Conservation (phyloP, 2,113 vertebrate genomes). For the Ornithorhynchus anatinus region DNA sequence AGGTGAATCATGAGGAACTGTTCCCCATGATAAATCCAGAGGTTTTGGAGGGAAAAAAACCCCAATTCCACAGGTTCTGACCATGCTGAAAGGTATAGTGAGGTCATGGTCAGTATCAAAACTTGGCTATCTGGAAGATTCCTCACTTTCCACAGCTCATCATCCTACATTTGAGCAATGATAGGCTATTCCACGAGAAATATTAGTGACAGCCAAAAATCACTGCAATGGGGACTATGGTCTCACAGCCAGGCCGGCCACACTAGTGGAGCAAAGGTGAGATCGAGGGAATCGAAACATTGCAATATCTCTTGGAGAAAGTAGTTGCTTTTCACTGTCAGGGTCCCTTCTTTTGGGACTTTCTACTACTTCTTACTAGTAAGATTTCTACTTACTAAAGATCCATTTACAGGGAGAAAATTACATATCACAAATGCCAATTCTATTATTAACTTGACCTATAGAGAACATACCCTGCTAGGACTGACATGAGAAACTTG, state of each 20-base stretch:
- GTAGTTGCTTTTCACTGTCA: not conserved
- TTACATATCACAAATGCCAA: too few relatives aligned
- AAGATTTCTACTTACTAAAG: not conserved
- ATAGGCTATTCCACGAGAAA: too few relatives aligned
- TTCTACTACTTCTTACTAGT: not conserved
- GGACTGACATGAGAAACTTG: not conserved
- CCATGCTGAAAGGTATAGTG: slow-evolving; percentile 2
- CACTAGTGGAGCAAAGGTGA: too few relatives aligned
- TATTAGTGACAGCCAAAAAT: too few relatives aligned
- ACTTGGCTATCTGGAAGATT: not conserved
- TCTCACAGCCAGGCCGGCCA: too few relatives aligned
- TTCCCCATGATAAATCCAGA: slow-evolving; percentile 15
- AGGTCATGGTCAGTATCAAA: slow-evolving; percentile 1
- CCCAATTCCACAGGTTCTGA: slow-evolving; percentile 21
- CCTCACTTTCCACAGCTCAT: not conserved
- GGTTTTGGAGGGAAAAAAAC: slow-evolving; percentile 18
- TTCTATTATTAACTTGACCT: not conserved
- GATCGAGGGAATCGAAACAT: too few relatives aligned
- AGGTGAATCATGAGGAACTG: slow-evolving; percentile 7
- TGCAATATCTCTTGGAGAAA: not conserved
- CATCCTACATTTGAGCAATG: not conserved
- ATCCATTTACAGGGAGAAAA: not conserved
- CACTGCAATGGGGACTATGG: too few relatives aligned
- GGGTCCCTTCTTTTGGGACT: not conserved
- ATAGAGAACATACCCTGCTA: not conserved